A percentile compares a stretch with the other conserved stretches of the same genome.
Conservation (phyloP, 23 tunicate species). For the Trididemnum nubilum region DNA sequence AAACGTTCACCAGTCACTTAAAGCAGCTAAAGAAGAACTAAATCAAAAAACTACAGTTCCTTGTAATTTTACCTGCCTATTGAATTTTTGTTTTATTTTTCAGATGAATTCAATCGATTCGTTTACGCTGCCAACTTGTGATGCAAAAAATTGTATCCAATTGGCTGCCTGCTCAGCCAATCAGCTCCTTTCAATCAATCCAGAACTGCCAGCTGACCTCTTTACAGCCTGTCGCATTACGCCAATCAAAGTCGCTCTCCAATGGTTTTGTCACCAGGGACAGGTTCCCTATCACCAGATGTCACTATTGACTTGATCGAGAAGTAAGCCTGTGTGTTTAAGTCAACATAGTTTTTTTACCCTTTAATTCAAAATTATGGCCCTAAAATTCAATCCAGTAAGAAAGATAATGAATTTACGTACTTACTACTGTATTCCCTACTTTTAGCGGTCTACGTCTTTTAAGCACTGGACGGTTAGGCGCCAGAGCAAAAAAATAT, state of each 20-base stretch:
- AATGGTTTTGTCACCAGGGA: slow-evolving; percentile 88
- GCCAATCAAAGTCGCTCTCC: slow-evolving; percentile 94
- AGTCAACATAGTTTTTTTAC: too few relatives aligned
- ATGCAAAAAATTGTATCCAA: slow-evolving; percentile 82
- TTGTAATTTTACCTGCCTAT: too few relatives aligned
- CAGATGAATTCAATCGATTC: slow-evolving; percentile 61
- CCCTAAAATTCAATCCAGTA: too few relatives aligned
- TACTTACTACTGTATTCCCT: too few relatives aligned
- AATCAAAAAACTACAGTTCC: too few relatives aligned
- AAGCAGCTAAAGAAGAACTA: too few relatives aligned
- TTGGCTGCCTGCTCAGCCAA: slow-evolving; percentile 86
- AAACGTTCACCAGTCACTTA: neutral
- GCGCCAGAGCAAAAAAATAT: too few relatives aligned
- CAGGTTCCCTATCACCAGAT: slow-evolving; percentile 65
- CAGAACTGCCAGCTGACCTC: slow-evolving; percentile 91
- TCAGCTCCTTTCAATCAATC: slow-evolving; percentile 92
- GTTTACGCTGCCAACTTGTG: slow-evolving; percentile 42
- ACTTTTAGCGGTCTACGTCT: too few relatives aligned
- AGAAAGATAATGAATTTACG: too few relatives aligned
- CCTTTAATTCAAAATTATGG: too few relatives aligned
- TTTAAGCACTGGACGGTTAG: too few relatives aligned
- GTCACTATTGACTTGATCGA: slow-evolving; percentile 81
- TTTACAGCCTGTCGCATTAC: slow-evolving; percentile 93
- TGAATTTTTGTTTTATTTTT: too few relatives aligned
- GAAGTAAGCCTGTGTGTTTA: slow-evolving; percentile 59